Percentiles rank a stretch among this genome's conserved stretches.
Evolutionary conservation across 1,140 invertebrate genomes (phyloP).

Genomic region (Latrodectus geometricus): DNA sequence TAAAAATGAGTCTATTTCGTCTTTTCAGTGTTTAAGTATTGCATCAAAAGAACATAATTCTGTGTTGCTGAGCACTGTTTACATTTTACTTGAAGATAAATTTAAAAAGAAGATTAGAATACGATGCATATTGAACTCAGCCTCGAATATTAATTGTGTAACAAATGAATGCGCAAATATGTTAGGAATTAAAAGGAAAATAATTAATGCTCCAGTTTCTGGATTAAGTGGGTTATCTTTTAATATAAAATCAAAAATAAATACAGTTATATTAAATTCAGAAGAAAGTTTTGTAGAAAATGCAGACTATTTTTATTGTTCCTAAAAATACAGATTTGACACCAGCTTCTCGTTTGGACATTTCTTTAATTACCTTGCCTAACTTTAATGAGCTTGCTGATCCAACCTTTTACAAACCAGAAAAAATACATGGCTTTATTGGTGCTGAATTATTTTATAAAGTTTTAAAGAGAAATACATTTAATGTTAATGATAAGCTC

Average conservation of each 20-base stretch:
- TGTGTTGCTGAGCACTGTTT: neutral
- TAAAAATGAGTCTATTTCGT: neutral
- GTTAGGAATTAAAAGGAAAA: neutral
- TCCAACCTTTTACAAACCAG: neutral
- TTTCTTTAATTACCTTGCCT: neutral
- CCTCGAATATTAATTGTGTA: neutral
- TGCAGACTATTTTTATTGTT: neutral
- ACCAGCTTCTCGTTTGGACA: neutral
- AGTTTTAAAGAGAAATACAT: neutral
- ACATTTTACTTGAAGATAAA: neutral
- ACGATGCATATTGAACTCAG: neutral
- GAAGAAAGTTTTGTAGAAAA: neutral
- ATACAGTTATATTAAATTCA: conserved; percentile 2
- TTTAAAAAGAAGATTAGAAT: neutral
- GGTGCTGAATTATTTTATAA: conserved; percentile 1
- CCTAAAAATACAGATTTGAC: neutral
- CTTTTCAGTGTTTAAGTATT: neutral
- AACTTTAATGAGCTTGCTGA: neutral
- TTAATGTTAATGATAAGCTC: neutral
- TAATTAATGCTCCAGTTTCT: neutral
- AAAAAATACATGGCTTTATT: conserved; percentile 9
- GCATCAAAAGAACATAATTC: neutral
- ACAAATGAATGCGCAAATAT: neutral
- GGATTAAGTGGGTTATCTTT: neutral
- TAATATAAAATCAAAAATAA: neutral